Evolutionary conservation across 2,113 vertebrate species (phyloP).

Genomic region (Stegastes partitus): DNA sequence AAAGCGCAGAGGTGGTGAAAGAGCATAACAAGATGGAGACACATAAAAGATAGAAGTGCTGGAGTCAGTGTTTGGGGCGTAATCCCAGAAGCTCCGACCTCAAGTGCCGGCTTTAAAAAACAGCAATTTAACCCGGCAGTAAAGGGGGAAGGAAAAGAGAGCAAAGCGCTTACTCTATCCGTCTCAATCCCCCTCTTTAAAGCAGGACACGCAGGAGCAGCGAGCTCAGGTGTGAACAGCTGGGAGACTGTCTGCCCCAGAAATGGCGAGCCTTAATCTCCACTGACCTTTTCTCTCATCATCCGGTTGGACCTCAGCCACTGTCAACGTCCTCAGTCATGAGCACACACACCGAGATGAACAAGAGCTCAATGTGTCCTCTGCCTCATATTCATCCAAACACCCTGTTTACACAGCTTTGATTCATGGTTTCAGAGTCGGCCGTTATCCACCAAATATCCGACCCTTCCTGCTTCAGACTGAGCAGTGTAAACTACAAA

Average conservation of each 20-base stretch:
- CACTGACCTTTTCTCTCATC: constrained; percentile 43
- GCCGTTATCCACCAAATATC: constrained; percentile 2
- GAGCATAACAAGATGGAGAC: constrained; percentile 11
- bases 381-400: constrained; percentile 5
- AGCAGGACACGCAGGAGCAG: constrained; percentile 58
- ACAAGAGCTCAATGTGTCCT: not conserved
- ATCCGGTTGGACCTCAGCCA: constrained; percentile 35
- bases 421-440: constrained; percentile 21
- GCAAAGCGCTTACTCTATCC: constrained; percentile 42
- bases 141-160: constrained; percentile 39
- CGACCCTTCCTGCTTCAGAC: not conserved
- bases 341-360: constrained; percentile 5
- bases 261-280: constrained; percentile 57
- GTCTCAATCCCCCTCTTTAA: constrained; percentile 55
- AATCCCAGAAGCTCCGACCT: constrained; percentile 62
- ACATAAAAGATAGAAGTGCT: constrained; percentile 39
- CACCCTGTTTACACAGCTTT: constrained; percentile 18
- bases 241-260: constrained; percentile 49
- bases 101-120: constrained; percentile 60
- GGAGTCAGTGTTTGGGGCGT: constrained; percentile 49
- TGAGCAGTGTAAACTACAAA: not conserved
- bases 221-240: constrained; percentile 53
- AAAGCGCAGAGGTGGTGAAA: constrained; percentile 27
- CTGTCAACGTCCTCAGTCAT: constrained; percentile 37
- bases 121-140: constrained; percentile 52